phyloP scores from a whole-genome alignment of 1,140 invertebrate genomes.

The Caenorhabditis brenneri region DNA sequence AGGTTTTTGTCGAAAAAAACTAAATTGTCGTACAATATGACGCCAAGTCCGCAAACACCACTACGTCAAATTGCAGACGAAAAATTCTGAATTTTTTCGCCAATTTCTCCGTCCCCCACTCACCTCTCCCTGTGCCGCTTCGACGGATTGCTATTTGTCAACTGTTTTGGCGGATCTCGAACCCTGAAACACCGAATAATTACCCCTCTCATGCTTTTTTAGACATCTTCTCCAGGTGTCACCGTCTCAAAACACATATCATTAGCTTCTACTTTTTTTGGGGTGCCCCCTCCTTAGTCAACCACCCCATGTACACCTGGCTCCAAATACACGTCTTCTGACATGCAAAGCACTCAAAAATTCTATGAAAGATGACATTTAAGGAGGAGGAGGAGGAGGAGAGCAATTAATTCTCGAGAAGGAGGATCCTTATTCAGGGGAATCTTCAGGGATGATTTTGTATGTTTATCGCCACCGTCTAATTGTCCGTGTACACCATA shows the following conservation, averaged over 20 bases:
- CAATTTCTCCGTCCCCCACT: background rate
- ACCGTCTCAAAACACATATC: conserved; percentile 1
- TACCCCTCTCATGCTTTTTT: background rate
- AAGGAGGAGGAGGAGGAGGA: background rate
- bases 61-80: no score
- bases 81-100: background rate
- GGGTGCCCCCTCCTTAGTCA: background rate
- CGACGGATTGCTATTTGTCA: conserved; percentile 83
- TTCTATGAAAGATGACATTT: background rate
- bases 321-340: conserved; percentile 8
- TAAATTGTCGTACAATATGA: no score
- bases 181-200: conserved; percentile 44
- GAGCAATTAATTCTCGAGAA: conserved; percentile 29
- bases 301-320: background rate
- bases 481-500: conserved; percentile 40
- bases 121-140: conserved; percentile 90
- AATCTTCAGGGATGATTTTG: background rate
- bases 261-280: conserved; percentile 22
- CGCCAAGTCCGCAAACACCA: no score
- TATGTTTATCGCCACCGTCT: conserved; percentile 11
- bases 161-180: conserved; percentile 57
- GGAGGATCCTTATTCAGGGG: background rate
- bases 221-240: background rate
- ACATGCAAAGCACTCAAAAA: conserved; percentile 37
- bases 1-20: no score